Conservation (phyloP, 2,797 vertebrate genomes). For the Arctocebus calabarensis region DNA sequence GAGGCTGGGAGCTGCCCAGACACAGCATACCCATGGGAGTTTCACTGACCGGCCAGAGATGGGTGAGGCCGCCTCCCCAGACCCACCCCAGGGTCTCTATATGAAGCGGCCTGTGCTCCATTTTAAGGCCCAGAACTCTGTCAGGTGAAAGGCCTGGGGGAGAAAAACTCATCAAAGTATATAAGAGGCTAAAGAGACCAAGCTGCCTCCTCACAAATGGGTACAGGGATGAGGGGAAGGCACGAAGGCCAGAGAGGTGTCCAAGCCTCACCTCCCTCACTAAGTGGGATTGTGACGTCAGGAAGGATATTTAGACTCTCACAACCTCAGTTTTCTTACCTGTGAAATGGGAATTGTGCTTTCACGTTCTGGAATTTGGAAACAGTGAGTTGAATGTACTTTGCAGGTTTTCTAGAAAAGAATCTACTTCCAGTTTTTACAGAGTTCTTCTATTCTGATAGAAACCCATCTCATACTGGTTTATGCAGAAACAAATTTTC, state of each 20-base stretch:
- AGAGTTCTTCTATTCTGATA: not conserved
- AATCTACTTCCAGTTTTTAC: not conserved
- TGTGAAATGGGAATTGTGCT: not conserved
- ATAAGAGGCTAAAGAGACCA: not conserved
- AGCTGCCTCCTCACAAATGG: not conserved
- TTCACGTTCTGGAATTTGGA: not conserved
- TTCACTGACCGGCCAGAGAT: not conserved
- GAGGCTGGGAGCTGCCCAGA: not conserved
- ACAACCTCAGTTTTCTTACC: not conserved
- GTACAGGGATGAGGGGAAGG: too few species aligned
- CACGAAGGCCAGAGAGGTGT: accelerated
- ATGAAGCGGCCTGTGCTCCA: not conserved
- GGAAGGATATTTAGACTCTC: not conserved
- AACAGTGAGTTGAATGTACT: not conserved
- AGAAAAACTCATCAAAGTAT: not conserved
- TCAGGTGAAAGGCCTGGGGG: not conserved
- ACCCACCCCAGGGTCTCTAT: not conserved
- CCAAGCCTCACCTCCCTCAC: not conserved
- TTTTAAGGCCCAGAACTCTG: not conserved
- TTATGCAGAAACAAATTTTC: not conserved
- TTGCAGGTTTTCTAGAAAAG: not conserved
- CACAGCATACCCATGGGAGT: accelerated
- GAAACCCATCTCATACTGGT: not conserved
- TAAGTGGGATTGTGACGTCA: too few species aligned
- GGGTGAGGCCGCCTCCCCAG: not conserved